Conservation (phyloP, 2,113 vertebrate genomes). For the Plotosus lineatus region DNA sequence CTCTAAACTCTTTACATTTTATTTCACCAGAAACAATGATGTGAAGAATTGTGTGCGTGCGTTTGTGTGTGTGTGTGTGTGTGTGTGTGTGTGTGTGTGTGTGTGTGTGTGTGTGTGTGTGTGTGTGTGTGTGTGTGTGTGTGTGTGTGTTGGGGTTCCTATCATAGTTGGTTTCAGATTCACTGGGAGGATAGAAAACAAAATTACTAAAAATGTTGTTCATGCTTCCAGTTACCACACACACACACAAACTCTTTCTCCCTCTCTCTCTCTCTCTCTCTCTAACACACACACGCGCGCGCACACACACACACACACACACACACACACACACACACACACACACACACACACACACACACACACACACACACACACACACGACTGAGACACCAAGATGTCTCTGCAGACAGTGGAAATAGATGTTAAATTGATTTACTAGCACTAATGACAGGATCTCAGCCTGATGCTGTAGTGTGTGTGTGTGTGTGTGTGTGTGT, state of each 20-base stretch:
- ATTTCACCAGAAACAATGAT: neutral
- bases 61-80: neutral
- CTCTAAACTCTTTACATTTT: neutral
- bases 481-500: neutral
- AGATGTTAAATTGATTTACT: neutral
- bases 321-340: too few species aligned
- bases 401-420: neutral
- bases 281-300: too few species aligned
- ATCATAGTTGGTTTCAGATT: conserved; percentile 17
- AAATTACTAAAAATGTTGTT: conserved; percentile 32
- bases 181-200: conserved; percentile 26
- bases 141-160: conserved; percentile 17
- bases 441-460: neutral
- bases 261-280: too few species aligned
- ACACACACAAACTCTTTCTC: too few species aligned
- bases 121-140: neutral
- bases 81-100: too few species aligned
- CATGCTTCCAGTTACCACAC: conserved; percentile 3
- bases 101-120: conserved; percentile 5
- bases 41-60: conserved; percentile 2
- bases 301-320: too few species aligned
- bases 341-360: too few species aligned
- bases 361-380: too few species aligned
- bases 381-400: neutral
- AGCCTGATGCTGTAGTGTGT: neutral